A percentile compares a stretch with the other conserved stretches of the same genome.
Evolutionary conservation across 2,888 invertebrate species (phyloP).

Genomic region (Lasioglossum marginatum): DNA sequence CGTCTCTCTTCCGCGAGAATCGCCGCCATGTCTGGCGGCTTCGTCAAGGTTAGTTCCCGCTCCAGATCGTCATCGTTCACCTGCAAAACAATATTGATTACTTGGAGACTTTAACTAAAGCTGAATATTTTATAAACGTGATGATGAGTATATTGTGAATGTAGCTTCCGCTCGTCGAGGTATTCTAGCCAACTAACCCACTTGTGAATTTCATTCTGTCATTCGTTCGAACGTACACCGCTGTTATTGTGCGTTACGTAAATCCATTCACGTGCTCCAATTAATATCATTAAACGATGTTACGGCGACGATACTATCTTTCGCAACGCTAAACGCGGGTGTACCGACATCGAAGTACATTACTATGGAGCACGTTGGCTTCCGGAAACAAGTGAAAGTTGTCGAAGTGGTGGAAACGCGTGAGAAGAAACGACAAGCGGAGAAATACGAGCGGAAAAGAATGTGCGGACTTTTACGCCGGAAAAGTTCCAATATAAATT

Average conservation of each 20-base stretch:
- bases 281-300: slow-evolving; percentile 61
- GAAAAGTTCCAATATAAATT: background rate
- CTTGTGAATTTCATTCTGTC: slow-evolving; percentile 6
- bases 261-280: slow-evolving; percentile 52
- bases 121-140: too few species aligned
- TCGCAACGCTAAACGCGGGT: slow-evolving; percentile 49
- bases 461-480: background rate
- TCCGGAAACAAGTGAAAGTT: slow-evolving; percentile 63
- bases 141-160: background rate
- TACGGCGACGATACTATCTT: slow-evolving; percentile 51
- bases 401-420: slow-evolving; percentile 37
- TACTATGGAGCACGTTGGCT: slow-evolving; percentile 35
- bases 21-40: slow-evolving; percentile 92
- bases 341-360: slow-evolving; percentile 31
- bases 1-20: slow-evolving; percentile 93
- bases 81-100: slow-evolving; percentile 77
- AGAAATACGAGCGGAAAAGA: slow-evolving; percentile 16
- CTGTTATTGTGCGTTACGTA: slow-evolving; percentile 49
- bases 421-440: slow-evolving; percentile 46
- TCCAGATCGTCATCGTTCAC: slow-evolving; percentile 89
- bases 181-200: background rate
- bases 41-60: slow-evolving; percentile 88
- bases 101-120: background rate
- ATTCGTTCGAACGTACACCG: background rate
- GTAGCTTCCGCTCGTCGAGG: background rate